Conservation (phyloP, 2,797 vertebrate genomes). For the Clarias laeviceps region DNA sequence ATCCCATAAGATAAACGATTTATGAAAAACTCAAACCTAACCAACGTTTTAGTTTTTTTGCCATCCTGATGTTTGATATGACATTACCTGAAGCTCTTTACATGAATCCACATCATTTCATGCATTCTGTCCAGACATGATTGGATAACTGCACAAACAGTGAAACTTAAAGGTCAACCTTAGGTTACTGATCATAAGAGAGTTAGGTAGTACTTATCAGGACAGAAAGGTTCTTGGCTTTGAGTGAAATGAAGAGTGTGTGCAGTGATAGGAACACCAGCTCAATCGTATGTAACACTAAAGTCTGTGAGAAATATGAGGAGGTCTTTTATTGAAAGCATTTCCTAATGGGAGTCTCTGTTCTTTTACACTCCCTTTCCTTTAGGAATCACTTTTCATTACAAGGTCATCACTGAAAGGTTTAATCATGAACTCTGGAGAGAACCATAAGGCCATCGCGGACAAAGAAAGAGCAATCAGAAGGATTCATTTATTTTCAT, state of each 20-base stretch:
- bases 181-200: background rate
- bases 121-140: background rate
- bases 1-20: background rate
- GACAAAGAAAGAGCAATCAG: constrained; percentile 58
- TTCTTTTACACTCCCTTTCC: background rate
- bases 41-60: too few species aligned
- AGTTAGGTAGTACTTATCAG: background rate
- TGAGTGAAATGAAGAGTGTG: background rate
- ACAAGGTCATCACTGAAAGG: constrained; percentile 38
- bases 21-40: background rate
- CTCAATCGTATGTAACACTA: background rate
- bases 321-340: background rate
- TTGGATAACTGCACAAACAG: background rate
- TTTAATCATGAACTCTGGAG: constrained; percentile 65
- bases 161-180: background rate
- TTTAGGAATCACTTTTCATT: constrained; percentile 62
- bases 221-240: background rate
- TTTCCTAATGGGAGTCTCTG: background rate
- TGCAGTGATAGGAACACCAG: background rate
- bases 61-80: background rate
- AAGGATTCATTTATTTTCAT: background rate
- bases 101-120: background rate
- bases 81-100: background rate
- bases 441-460: constrained; percentile 60
- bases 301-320: background rate